Evolutionary conservation across 2,113 vertebrate genomes (phyloP), one percentile per base, ranked within the genome.

Genomic region (Tetraodon nigroviridis): DNA sequence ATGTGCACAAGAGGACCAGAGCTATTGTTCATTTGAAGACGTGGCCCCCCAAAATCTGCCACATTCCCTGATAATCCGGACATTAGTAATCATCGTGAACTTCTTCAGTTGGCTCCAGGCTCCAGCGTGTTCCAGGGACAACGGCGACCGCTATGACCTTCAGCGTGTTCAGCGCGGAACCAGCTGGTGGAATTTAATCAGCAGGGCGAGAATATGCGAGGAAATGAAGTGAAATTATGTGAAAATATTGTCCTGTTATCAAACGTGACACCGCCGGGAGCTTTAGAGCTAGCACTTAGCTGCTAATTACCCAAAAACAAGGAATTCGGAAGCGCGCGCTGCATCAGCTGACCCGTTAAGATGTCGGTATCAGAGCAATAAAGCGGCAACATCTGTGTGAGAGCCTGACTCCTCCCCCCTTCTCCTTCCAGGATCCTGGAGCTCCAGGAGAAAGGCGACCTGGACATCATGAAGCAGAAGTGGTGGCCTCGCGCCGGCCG

Each of bases 391-490:
- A 10, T 45, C 4, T 14, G 16, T 12, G 16, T 5, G 12, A 44
- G 2, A 44, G 42, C 42, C 42, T 46, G 44, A 46, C n/a, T 16
- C 44, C n/a, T n/a, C n/a, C 46, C n/a, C 6, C 12, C n/a, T n/a
- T 22, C 18, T 7, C 40, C 59, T 77, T 75, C 2, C 88, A 99
- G 97, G 91, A 99, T 99, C 80, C 75, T 99, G 84, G 97, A 99
- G 84, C 88, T 99, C 60, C 96, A 98, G 85, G 95, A 97, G 79
- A 95, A 92, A 0, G 97, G 96, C 10, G 95, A 99, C 79, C 90
- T 99, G 85, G 97, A 98, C 71, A 92, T 98, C 52, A 90, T 99
- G 83, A 96, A 97, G 75, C 95, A 99, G 88, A 98, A 98, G 87
- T 99, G 97, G 97, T 99, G 97, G 97, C 97, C 97, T 0, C 91